phyloP scores from a whole-genome alignment of 2,888 invertebrate species.

The Catotricha subobsoleta region DNA sequence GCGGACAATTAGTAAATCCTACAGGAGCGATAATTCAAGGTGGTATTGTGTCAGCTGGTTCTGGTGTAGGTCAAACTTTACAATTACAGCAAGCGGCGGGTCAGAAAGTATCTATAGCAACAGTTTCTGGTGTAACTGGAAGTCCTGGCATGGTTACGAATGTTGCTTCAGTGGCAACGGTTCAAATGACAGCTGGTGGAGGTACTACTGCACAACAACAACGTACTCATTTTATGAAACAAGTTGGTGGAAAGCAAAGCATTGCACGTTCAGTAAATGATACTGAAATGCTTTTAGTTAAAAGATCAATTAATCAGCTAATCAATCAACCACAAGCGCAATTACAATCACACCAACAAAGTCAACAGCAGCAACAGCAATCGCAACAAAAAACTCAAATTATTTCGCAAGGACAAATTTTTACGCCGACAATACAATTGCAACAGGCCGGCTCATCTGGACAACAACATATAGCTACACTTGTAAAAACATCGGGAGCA shows the following conservation, averaged over 20 bases:
- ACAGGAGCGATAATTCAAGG: constrained; percentile 27
- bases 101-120: constrained; percentile 27
- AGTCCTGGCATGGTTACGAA: constrained; percentile 12
- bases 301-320: constrained; percentile 31
- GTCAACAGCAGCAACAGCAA: constrained; percentile 7
- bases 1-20: constrained; percentile 22
- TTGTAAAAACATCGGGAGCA: constrained; percentile 32
- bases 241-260: constrained; percentile 27
- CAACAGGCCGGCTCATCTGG: constrained; percentile 18
- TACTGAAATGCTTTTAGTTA: constrained; percentile 40
- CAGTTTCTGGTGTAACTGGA: constrained; percentile 17
- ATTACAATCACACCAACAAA: constrained; percentile 1
- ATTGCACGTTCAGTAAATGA: constrained; percentile 35
- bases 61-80: constrained; percentile 17
- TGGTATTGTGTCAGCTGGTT: constrained; percentile 19
- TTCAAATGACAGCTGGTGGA: constrained; percentile 25
- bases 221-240: constrained; percentile 14
- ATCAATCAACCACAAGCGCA: constrained; percentile 4
- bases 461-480: constrained; percentile 19
- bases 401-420: constrained; percentile 35
- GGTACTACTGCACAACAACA: constrained; percentile 23
- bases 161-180: constrained; percentile 28
- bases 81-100: constrained; percentile 22
- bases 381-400: constrained; percentile 27
- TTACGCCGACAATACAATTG: constrained; percentile 35